Evolutionary conservation across 2,113 vertebrate species (phyloP), one percentile per base, ranked within the genome.

Genomic region (Ovibos moschatus): DNA sequence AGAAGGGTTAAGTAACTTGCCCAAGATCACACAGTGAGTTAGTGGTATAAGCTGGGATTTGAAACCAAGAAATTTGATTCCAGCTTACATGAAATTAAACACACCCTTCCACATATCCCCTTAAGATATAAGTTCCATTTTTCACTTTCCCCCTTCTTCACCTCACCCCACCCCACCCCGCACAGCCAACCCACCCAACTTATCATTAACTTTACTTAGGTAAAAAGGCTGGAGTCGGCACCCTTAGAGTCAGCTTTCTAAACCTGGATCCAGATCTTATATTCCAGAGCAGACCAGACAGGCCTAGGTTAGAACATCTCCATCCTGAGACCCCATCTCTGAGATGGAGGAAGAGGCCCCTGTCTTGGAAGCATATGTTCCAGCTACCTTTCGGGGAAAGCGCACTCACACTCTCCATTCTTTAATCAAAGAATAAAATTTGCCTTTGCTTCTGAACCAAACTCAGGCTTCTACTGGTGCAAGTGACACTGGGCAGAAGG

Each of bases 41-140:
- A 30, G 10, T 76, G 11, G 57, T 58, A 60, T 33, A 8, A 82
- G 47, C 51, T 88, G 21, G 3, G 51, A 93, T 71, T 19, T 40
- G 43, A 93, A 91, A 76, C 47, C 21, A 87, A 57, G 50, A 50
- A 30, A 83, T 62, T 28, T 58, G 25, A 55, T 74, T 57, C 36
- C 76, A 93, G 27, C 25, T 93, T 87, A 82, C 64, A 27, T 43
- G 36, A 96, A 96, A 97, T 87, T 58, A 87, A 79, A 86, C 28
- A 95, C 47, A 51, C 45, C 3, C 30, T 51, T 82, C 53, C 47
- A 47, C 7, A 50, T 5, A 51, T 27, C 9, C 45, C 50, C 53
- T 50, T n/a, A 33, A 11, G 45, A 43, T n/a, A 9, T 19, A 81
- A n/a, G 51, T 33, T 89, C 53, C 36, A 50, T 40, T 58, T 76